These are phyloP conservation scores for Monopis laevigella DNA, from an alignment of 2,888 invertebrate genomes.

Conservation along the genomic window DNA sequence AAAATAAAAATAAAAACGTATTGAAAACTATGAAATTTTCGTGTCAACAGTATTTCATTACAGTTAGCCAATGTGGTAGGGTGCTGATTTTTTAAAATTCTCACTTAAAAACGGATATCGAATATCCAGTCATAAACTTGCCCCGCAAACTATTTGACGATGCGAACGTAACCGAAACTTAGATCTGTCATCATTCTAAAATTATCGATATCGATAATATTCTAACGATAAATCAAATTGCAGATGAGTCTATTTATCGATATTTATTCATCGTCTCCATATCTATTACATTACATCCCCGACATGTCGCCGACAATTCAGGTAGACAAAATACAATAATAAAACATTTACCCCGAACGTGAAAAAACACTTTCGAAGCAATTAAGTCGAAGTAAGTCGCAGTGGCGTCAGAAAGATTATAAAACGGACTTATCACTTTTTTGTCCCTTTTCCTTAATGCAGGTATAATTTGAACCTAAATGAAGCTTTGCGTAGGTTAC, in stretches of 20 bases:
- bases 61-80: too few relatives aligned
- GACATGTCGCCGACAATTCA: constrained; percentile 47
- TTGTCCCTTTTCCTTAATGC: too few relatives aligned
- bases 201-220: constrained; percentile 33
- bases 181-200: background rate
- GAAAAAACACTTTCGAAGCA: constrained; percentile 47
- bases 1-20: background rate
- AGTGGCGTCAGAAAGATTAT: constrained; percentile 62
- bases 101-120: too few relatives aligned
- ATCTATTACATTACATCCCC: constrained; percentile 23
- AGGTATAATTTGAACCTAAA: too few relatives aligned
- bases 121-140: too few relatives aligned
- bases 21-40: too few relatives aligned
- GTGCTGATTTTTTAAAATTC: too few relatives aligned
- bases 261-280: constrained; percentile 35
- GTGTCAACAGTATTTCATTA: too few relatives aligned
- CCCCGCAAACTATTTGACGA: too few relatives aligned
- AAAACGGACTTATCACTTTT: constrained; percentile 55
- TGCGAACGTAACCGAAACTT: constrained; percentile 11
- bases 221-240: constrained; percentile 25
- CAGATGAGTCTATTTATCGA: constrained; percentile 34
- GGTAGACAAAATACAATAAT: constrained; percentile 56
- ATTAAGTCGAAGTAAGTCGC: constrained; percentile 56
- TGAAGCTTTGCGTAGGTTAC: too few relatives aligned
- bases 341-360: constrained; percentile 42